Conservation (phyloP, 2,888 invertebrate species). For the Mesopsocus fuscifrons region DNA sequence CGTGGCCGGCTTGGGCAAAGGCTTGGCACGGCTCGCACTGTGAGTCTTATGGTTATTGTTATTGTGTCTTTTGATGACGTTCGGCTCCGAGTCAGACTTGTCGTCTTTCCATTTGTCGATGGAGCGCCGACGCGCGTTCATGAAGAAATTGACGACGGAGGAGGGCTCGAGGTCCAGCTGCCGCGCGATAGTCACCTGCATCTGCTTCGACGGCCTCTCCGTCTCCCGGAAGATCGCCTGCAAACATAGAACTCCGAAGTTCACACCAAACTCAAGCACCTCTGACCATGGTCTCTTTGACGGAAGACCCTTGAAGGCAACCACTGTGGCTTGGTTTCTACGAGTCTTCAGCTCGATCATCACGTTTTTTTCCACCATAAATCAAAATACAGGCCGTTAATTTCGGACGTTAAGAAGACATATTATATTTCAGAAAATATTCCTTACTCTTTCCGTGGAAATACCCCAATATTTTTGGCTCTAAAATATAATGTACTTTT, state of each 20-base stretch:
- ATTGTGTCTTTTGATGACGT: conserved; percentile 7
- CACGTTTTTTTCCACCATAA: conserved; percentile 1
- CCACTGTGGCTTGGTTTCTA: too few relatives aligned
- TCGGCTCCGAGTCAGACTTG: not conserved
- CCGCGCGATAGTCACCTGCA: conserved; percentile 7
- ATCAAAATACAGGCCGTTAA: too few relatives aligned
- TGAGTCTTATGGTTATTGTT: conserved; percentile 5
- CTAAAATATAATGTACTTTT: too few relatives aligned
- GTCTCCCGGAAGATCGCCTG: conserved; percentile 7
- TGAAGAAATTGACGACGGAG: conserved; percentile 8
- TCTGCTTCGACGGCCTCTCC: conserved; percentile 5
- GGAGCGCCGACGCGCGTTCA: conserved; percentile 8
- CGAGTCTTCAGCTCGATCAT: too few relatives aligned
- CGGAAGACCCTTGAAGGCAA: too few relatives aligned
- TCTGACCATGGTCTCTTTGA: too few relatives aligned
- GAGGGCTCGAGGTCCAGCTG: conserved; percentile 8
- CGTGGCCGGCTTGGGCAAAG: not conserved
- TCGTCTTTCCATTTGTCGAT: conserved; percentile 9
- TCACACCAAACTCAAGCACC: too few relatives aligned
- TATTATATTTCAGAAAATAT: too few relatives aligned
- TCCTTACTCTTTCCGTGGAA: too few relatives aligned
- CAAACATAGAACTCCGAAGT: too few relatives aligned
- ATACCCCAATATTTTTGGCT: too few relatives aligned
- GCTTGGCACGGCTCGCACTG: not conserved
- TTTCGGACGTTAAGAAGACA: too few relatives aligned